A percentile compares a stretch with the other conserved stretches of the same genome.
Conservation (phyloP, 2,888 invertebrate genomes). For the Meliscaeva auricollis region DNA sequence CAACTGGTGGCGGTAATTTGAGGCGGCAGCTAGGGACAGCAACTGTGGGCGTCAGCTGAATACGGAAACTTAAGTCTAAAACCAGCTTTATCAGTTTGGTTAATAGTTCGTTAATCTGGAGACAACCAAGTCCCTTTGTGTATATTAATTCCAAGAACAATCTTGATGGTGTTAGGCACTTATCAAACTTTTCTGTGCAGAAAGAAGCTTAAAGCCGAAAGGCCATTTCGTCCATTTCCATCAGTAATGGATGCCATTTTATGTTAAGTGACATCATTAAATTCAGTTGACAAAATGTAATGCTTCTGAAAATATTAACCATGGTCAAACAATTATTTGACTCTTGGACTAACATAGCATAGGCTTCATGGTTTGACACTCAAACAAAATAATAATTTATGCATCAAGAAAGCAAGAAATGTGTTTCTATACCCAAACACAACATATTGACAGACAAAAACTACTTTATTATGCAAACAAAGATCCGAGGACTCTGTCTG, state of each 20-base stretch:
- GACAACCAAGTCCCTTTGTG: too few relatives aligned
- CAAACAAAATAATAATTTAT: background rate
- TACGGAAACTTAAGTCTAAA: too few relatives aligned
- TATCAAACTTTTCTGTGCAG: too few relatives aligned
- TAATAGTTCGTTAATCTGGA: too few relatives aligned
- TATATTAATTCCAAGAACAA: too few relatives aligned
- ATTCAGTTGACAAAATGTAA: background rate
- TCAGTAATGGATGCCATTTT: background rate
- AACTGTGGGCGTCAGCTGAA: too few relatives aligned
- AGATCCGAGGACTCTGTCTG: background rate
- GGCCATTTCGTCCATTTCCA: background rate
- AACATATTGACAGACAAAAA: constrained; percentile 37
- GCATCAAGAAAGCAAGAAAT: background rate
- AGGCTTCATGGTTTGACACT: background rate
- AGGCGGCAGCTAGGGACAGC: too few relatives aligned
- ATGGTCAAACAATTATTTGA: background rate
- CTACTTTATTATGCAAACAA: constrained; percentile 12
- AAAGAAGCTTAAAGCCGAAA: too few relatives aligned
- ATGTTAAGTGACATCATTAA: background rate
- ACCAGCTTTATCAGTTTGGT: too few relatives aligned
- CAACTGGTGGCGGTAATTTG: too few relatives aligned
- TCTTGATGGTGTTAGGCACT: too few relatives aligned
- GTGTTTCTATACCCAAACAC: constrained; percentile 1
- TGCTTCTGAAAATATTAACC: constrained; percentile 1
- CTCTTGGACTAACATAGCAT: background rate